Evolutionary conservation across 2,888 invertebrate genomes (phyloP).

Genomic region (Eurois occulta): DNA sequence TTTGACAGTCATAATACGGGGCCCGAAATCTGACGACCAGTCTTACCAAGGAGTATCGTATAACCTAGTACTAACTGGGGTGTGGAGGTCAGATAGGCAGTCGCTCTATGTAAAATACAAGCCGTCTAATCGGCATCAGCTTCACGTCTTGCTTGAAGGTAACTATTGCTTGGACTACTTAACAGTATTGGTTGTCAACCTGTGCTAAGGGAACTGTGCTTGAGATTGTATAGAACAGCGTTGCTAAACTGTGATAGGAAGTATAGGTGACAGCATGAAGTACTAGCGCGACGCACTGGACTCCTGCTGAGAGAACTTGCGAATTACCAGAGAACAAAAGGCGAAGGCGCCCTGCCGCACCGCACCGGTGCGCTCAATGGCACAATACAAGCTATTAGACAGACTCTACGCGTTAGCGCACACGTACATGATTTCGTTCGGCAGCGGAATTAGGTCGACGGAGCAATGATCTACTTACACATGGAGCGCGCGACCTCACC

Average conservation of each 20-base stretch:
- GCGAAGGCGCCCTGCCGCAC: neutral
- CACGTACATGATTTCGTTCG: neutral
- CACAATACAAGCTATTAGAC: neutral
- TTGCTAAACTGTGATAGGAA: neutral
- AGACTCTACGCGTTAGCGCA: neutral
- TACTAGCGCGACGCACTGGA: neutral
- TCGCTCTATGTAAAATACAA: neutral
- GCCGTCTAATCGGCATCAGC: neutral
- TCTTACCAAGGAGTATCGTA: neutral
- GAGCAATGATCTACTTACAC: slow-evolving; percentile 51
- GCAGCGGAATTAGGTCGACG: slow-evolving; percentile 48
- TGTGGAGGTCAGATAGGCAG: neutral
- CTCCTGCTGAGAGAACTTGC: neutral
- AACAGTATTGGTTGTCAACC: no score
- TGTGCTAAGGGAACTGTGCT: neutral
- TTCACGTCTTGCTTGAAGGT: neutral
- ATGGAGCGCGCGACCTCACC: slow-evolving; percentile 34
- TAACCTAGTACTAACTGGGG: neutral
- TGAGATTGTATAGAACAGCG: neutral
- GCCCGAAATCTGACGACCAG: neutral
- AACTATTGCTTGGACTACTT: neutral
- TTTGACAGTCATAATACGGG: neutral
- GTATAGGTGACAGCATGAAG: neutral
- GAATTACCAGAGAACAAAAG: neutral
- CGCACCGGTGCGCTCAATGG: neutral